phyloP scores from a whole-genome alignment of 2,797 vertebrate genomes.

The Tinamus major region DNA sequence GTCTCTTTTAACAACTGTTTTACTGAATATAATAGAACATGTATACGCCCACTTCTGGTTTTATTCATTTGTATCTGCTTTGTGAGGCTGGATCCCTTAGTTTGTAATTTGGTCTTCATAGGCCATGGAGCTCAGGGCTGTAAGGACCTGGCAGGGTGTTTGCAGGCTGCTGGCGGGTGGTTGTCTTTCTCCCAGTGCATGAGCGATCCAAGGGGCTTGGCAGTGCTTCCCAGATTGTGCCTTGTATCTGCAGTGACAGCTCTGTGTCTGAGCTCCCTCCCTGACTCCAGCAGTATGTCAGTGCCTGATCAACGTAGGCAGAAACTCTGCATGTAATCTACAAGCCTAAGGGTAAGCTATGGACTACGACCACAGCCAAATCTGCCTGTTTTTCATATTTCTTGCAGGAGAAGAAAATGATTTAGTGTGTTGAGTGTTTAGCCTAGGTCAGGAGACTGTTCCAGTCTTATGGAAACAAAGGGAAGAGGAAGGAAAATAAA shows the following conservation, averaged over 20 bases:
- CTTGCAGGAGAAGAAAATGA: neutral
- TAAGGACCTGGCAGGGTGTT: neutral
- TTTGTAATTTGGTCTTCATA: neutral
- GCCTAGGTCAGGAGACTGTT: neutral
- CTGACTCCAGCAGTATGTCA: neutral
- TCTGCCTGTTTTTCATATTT: neutral
- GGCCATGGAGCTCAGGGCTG: rapidly evolving
- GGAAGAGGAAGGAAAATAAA: neutral
- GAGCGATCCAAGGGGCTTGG: neutral
- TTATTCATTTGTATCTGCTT: neutral
- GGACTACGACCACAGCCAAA: neutral
- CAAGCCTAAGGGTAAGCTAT: neutral
- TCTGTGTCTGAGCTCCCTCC: neutral
- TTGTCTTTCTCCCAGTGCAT: neutral
- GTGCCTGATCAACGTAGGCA: neutral
- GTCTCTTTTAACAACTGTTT: rapidly evolving
- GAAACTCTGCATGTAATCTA: neutral
- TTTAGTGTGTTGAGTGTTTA: too few relatives aligned
- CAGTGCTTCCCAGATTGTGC: neutral
- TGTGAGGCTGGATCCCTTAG: neutral
- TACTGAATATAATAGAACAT: neutral
- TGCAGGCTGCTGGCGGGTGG: neutral
- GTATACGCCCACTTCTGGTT: rapidly evolving
- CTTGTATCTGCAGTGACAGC: neutral
- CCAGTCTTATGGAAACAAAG: neutral